Conservation (phyloP, 1,140 invertebrate species). For the Heliconius nattereri region DNA sequence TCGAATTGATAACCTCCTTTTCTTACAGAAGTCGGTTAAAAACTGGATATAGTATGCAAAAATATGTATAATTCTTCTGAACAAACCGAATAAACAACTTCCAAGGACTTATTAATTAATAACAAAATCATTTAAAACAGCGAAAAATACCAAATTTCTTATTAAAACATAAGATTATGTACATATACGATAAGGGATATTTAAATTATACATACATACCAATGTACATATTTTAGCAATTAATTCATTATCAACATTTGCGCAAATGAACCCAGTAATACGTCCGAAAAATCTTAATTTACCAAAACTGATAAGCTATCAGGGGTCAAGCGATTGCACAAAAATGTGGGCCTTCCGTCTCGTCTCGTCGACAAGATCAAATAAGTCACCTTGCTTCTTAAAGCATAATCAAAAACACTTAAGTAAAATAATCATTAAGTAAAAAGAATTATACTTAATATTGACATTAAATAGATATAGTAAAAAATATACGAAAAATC, state of each 20-base stretch:
- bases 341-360: constrained; percentile 47
- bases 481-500: background rate
- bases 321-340: constrained; percentile 40
- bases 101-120: background rate
- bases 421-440: constrained; percentile 3
- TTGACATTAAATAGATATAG: constrained; percentile 6
- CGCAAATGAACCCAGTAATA: constrained; percentile 55
- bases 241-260: constrained; percentile 31
- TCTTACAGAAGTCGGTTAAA: no score
- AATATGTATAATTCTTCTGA: background rate
- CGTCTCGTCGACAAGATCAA: constrained; percentile 40
- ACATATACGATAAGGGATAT: constrained; percentile 1
- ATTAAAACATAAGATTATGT: background rate
- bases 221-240: background rate
- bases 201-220: background rate
- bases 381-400: constrained; percentile 45
- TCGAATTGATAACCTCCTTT: no score
- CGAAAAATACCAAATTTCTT: background rate
- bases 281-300: constrained; percentile 44
- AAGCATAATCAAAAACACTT: background rate
- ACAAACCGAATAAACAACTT: background rate
- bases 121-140: background rate
- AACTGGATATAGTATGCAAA: no score
- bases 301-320: constrained; percentile 42
- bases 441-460: constrained; percentile 8